Evolutionary conservation across 2,888 invertebrate genomes (phyloP).

Genomic region (Drosophila nr. perissopoda): DNA sequence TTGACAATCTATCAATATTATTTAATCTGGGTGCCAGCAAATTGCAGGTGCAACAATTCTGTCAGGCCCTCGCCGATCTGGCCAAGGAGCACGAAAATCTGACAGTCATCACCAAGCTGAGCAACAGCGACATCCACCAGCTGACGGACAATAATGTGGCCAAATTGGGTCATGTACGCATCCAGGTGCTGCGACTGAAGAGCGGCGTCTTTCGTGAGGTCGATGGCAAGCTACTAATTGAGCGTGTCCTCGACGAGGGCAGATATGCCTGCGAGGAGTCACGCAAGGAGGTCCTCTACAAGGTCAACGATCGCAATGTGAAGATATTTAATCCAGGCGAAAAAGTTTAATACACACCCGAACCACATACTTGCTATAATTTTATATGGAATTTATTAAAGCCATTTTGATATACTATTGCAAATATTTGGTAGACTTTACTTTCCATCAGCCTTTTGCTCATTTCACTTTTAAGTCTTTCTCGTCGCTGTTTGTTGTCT

Average conservation of each 20-base stretch:
- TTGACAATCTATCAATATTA: conserved; percentile 91
- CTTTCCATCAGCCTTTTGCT: neutral
- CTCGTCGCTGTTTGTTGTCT: conserved; percentile 1
- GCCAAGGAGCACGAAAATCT: conserved; percentile 83
- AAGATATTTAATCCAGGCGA: conserved; percentile 90
- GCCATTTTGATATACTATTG: conserved; percentile 61
- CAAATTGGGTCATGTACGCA: conserved; percentile 88
- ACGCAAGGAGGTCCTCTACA: conserved; percentile 86
- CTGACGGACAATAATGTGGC: conserved; percentile 87
- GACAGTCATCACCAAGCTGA: conserved; percentile 87
- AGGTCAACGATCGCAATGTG: conserved; percentile 90
- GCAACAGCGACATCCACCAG: conserved; percentile 87
- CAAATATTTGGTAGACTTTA: conserved; percentile 5
- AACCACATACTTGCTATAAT: conserved; percentile 7
- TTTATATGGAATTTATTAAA: conserved; percentile 70
- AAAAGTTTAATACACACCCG: conserved; percentile 60
- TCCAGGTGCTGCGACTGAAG: conserved; percentile 88
- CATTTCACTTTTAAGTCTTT: conserved; percentile 5
- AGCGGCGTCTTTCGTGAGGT: conserved; percentile 91
- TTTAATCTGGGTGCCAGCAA: conserved; percentile 87
- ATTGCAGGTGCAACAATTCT: conserved; percentile 76
- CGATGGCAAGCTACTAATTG: conserved; percentile 88
- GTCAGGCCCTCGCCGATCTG: conserved; percentile 73
- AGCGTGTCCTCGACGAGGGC: conserved; percentile 68
- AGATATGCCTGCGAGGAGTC: conserved; percentile 71